Percentiles rank a stretch among this genome's conserved stretches.
Conservation (phyloP, 1,140 invertebrate species). For the Tetranychus cinnabarinus region DNA sequence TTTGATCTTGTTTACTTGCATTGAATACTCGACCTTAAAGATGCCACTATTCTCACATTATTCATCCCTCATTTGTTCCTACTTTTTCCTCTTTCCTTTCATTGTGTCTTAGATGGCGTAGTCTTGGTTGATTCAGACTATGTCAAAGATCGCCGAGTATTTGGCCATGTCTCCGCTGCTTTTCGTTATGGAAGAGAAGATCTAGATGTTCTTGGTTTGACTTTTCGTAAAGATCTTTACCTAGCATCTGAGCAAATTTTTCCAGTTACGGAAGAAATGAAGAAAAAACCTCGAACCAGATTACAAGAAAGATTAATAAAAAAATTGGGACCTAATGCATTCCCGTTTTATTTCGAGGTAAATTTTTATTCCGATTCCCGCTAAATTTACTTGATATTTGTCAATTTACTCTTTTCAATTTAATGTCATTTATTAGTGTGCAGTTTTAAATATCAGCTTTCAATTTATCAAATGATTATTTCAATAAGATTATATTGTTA, state of each 20-base stretch:
- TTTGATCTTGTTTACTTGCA: constrained; percentile 2
- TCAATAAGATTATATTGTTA: no score
- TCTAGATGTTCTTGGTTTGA: constrained; percentile 85
- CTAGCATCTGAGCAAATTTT: constrained; percentile 77
- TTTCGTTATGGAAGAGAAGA: constrained; percentile 96
- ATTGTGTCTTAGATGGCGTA: constrained; percentile 53
- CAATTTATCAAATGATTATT: no score
- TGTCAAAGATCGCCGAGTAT: constrained; percentile 81
- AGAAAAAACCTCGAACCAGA: constrained; percentile 53
- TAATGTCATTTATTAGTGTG: background rate
- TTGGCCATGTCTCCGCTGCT: constrained; percentile 82
- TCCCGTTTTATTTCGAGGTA: constrained; percentile 89
- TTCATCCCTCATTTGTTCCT: background rate
- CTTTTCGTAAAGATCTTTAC: constrained; percentile 92
- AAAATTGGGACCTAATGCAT: constrained; percentile 88
- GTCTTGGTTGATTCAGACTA: constrained; percentile 95
- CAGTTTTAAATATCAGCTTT: no score
- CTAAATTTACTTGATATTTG: no score
- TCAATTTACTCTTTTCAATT: background rate
- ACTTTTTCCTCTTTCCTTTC: constrained; percentile 1
- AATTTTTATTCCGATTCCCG: background rate
- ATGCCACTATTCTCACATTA: background rate
- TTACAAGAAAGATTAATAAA: constrained; percentile 85
- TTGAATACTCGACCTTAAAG: background rate
- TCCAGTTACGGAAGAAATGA: constrained; percentile 36